Evolutionary conservation across 1,140 invertebrate species (phyloP).

Genomic region (Leguminivora glycinivorella): DNA sequence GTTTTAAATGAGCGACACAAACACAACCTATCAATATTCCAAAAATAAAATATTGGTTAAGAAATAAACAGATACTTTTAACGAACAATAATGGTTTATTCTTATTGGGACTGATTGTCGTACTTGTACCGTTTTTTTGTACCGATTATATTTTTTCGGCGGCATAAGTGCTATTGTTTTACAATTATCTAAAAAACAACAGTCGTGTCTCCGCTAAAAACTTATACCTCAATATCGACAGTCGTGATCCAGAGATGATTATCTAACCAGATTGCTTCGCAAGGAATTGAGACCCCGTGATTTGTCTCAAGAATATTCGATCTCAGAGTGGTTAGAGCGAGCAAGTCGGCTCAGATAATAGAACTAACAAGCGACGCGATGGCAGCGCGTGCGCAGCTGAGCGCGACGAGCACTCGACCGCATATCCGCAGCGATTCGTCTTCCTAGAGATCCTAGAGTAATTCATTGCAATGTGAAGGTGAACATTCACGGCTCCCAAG

Average conservation of each 20-base stretch:
- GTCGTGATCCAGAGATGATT: constrained; percentile 21
- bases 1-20: not conserved
- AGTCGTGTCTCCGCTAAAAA: constrained; percentile 3
- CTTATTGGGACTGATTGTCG: not conserved
- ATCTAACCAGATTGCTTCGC: constrained; percentile 13
- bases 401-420: constrained; percentile 67
- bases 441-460: constrained; percentile 56
- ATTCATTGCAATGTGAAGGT: constrained; percentile 28
- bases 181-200: constrained; percentile 8
- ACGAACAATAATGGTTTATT: constrained; percentile 11
- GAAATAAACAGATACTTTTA: no score
- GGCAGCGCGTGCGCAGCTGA: constrained; percentile 59
- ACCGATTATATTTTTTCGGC: not conserved
- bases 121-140: not conserved
- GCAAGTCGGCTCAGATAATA: constrained; percentile 59
- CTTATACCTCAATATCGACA: constrained; percentile 9
- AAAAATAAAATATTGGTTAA: no score
- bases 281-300: constrained; percentile 43
- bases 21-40: no score
- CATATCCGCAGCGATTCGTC: constrained; percentile 65
- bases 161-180: not conserved
- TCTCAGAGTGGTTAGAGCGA: constrained; percentile 53
- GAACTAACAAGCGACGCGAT: constrained; percentile 61
- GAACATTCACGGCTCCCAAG: constrained; percentile 23
- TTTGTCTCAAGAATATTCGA: constrained; percentile 51